Conservation (phyloP, 1,140 invertebrate genomes). For the Drosophila pandora region DNA sequence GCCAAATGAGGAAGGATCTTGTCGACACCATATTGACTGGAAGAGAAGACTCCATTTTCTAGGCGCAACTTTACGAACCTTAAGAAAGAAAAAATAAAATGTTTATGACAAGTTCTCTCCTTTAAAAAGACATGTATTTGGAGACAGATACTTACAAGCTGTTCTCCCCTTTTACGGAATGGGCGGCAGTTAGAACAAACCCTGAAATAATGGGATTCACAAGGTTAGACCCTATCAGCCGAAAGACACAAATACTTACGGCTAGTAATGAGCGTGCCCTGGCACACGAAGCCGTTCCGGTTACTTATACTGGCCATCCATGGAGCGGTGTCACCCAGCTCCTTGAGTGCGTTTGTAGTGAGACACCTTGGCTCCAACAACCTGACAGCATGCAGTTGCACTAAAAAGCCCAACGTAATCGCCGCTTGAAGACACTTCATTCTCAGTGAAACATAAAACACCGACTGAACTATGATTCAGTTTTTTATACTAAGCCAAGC, state of each 20-base stretch:
- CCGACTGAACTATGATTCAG: too few species aligned
- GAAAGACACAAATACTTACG: background rate
- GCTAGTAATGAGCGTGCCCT: constrained; percentile 16
- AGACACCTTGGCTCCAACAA: too few species aligned
- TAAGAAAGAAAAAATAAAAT: too few species aligned
- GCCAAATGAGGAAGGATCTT: background rate
- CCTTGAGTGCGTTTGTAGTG: too few species aligned
- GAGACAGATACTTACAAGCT: background rate
- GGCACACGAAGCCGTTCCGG: background rate
- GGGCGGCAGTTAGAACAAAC: constrained; percentile 25
- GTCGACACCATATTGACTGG: too few species aligned
- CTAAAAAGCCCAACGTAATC: too few species aligned
- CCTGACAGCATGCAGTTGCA: too few species aligned
- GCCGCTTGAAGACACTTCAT: too few species aligned
- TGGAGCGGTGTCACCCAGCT: too few species aligned
- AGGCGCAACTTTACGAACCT: constrained; percentile 5
- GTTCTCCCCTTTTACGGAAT: background rate
- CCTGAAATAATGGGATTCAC: background rate
- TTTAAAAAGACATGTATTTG: background rate
- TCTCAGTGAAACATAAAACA: too few species aligned
- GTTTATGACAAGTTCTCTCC: too few species aligned
- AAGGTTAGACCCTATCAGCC: background rate
- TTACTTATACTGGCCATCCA: constrained; percentile 17
- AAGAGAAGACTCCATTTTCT: background rate
- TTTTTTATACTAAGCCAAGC: too few species aligned